Evolutionary conservation across 2,113 vertebrate species (phyloP), one percentile per base, ranked within the genome.

Genomic region (Ameiurus melas): DNA sequence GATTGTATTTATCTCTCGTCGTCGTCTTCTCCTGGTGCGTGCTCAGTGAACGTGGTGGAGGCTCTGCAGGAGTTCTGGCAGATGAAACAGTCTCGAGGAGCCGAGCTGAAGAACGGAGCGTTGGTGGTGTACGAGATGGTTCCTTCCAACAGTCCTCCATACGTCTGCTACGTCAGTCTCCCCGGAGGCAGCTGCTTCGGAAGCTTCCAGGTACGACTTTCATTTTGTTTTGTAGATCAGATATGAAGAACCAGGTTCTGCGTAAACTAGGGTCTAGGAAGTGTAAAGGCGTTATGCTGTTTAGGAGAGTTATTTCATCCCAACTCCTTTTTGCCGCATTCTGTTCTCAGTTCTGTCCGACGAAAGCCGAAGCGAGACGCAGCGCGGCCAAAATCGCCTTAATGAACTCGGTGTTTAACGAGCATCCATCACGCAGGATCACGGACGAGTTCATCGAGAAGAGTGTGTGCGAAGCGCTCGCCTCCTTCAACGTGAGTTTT

Each of bases 111-210:
- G n/a, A 99, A 99, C 0, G 98, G 98, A 0, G 98, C 98, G 0
- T 93, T 99, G 0, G 98, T 99, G n/a, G 98, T 99, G 20, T 99
- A 99, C 27, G 98, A 99, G 94, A 99, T 99, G 98, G 98, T 99
- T 9, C 97, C 98, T 0, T 96, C 97, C 90, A 98, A 94, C 95
- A 98, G 96, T 83, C 97, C 98, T 1, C 98, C 98, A 0, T 99
- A 99, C 1, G 96, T 99, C 84, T 99, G 98, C 94, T 99, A 97
- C 0, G 98, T 99, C 87, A 99, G 98, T 77, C 94, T 99, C 70
- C 98, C 98, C 0, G 98, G 98, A 1, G 98, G 98, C n/a, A 99
- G 98, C 93, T 99, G 98, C 92, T 99, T 99, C 0, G 98, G 98
- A 64, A 99, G 98, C 90, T 99, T 99, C 94, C 98, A 99, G 97